Evolutionary conservation across 2,113 vertebrate genomes (phyloP).

Genomic region (Aphyosemion australe): DNA sequence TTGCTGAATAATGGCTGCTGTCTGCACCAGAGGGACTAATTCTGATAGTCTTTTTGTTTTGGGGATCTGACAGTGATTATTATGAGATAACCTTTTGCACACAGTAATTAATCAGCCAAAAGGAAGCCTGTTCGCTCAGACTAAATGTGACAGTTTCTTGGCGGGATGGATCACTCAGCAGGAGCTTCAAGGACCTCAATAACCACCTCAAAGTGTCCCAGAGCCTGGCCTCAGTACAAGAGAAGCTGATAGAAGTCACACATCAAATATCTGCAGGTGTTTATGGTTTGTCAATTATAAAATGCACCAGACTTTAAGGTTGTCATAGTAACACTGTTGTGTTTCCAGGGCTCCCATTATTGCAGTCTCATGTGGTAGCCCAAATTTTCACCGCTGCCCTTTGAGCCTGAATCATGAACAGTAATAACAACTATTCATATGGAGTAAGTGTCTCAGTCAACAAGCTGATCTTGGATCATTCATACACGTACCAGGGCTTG

Average conservation of each 20-base stretch:
- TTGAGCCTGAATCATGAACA: not conserved
- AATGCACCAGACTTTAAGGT: constrained; percentile 14
- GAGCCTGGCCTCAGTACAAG: constrained; percentile 34
- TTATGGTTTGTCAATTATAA: constrained; percentile 38
- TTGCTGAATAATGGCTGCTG: constrained; percentile 59
- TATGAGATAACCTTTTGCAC: constrained; percentile 63
- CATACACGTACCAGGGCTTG: not conserved
- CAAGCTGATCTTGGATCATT: not conserved
- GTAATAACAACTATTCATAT: not conserved
- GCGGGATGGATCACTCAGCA: constrained; percentile 24
- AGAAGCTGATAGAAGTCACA: constrained; percentile 32
- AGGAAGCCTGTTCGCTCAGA: constrained; percentile 41
- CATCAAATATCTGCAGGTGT: constrained; percentile 17
- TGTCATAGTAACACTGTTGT: constrained; percentile 13
- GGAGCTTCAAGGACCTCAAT: constrained; percentile 29
- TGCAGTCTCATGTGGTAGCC: constrained; percentile 12
- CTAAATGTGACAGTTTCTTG: constrained; percentile 55
- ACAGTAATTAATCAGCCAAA: constrained; percentile 66
- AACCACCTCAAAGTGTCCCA: constrained; percentile 47
- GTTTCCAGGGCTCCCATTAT: not conserved
- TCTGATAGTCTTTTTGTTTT: constrained; percentile 42
- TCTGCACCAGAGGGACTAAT: constrained; percentile 44
- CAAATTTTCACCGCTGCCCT: constrained; percentile 4
- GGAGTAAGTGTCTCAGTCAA: not conserved
- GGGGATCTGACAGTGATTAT: constrained; percentile 55